These are phyloP conservation scores for Odontomyia ornata DNA, from an alignment of 2,888 invertebrate genomes.

Conservation along the genomic window DNA sequence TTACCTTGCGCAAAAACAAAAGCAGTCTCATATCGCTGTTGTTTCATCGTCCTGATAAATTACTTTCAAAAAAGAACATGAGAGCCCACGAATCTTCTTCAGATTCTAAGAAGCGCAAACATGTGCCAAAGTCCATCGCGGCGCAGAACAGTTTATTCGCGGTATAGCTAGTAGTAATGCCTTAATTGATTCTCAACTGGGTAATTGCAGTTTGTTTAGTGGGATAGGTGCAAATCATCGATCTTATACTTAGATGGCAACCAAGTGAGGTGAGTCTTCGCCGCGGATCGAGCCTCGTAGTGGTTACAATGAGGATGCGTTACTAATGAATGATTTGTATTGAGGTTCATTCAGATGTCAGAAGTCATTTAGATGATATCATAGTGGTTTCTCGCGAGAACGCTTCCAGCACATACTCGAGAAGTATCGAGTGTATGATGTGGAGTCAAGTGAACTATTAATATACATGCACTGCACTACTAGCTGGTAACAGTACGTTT, in stretches of 20 bases:
- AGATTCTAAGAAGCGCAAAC: no score
- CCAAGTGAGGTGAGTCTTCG: not conserved
- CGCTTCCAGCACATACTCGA: no score
- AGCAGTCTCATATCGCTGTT: no score
- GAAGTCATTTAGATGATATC: conserved; percentile 34
- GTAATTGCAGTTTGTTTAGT: not conserved
- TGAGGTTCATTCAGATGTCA: conserved; percentile 27
- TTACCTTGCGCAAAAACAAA: no score
- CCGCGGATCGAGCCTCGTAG: not conserved
- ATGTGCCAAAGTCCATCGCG: not conserved
- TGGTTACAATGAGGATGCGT: not conserved
- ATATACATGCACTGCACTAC: no score
- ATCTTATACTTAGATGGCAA: not conserved
- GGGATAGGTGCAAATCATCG: conserved; percentile 20
- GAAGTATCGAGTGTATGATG: no score
- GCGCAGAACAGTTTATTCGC: not conserved
- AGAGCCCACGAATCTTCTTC: not conserved
- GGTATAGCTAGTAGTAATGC: not conserved
- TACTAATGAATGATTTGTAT: conserved; percentile 29
- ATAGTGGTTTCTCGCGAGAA: not conserved
- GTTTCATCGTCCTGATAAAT: not conserved
- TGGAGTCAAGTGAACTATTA: no score
- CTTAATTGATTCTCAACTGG: conserved; percentile 29
- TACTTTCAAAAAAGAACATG: not conserved
- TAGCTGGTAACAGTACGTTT: no score